Conservation (phyloP, 1,140 invertebrate species). For the Aphaenogaster ashmeadi region DNA sequence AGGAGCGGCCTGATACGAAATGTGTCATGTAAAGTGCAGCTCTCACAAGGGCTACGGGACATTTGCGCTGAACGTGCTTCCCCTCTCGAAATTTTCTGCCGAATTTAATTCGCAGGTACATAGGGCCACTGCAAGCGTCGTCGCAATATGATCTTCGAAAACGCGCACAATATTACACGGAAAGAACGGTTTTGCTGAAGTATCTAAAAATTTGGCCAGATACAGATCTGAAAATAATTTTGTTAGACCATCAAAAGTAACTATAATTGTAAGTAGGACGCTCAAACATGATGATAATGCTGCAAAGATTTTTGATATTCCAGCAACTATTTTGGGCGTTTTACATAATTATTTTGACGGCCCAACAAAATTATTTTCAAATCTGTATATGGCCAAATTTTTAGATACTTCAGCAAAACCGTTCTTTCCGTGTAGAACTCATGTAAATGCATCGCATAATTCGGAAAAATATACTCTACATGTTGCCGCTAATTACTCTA, state of each 20-base stretch:
- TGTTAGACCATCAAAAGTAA: no score
- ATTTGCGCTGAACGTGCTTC: constrained; percentile 14
- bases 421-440: background rate
- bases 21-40: constrained; percentile 11
- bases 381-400: no score
- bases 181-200: no score
- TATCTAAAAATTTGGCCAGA: no score
- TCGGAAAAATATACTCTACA: background rate
- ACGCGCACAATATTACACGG: background rate
- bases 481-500: background rate
- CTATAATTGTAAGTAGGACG: no score
- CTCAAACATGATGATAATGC: no score
- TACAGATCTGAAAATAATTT: no score
- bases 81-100: constrained; percentile 15
- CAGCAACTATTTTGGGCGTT: no score
- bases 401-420: no score
- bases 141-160: background rate
- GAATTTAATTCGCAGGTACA: constrained; percentile 26
- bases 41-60: constrained; percentile 16
- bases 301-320: no score
- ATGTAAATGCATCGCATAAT: background rate
- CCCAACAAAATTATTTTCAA: no score
- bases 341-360: no score
- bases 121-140: background rate
- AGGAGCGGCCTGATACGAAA: constrained; percentile 12